Percentiles rank a stretch among this genome's conserved stretches.
phyloP scores from a whole-genome alignment of 2,797 vertebrate genomes.

The Melanotaenia pygmaea region DNA sequence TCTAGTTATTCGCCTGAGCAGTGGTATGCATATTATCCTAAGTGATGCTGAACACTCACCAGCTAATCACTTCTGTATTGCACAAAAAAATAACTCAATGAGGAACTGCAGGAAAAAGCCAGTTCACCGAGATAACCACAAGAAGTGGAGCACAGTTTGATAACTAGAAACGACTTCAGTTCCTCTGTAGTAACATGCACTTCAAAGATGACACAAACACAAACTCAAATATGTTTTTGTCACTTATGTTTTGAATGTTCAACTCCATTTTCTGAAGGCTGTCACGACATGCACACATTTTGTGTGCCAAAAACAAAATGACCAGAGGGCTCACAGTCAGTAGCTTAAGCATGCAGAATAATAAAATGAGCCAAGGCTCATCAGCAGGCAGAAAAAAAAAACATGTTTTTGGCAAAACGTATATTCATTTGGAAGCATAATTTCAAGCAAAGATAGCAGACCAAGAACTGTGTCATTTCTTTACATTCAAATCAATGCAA shows the following conservation, averaged over 20 bases:
- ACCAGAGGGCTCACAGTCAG: background rate
- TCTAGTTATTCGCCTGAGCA: background rate
- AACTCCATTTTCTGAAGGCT: background rate
- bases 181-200: background rate
- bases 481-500: constrained; percentile 20
- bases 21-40: background rate
- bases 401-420: background rate
- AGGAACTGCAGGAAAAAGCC: background rate
- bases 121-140: background rate
- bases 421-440: background rate
- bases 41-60: background rate
- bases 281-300: background rate
- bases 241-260: background rate
- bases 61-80: background rate
- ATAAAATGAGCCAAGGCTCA: background rate
- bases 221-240: background rate
- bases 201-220: background rate
- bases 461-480: background rate
- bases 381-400: background rate
- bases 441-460: background rate
- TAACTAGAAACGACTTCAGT: background rate
- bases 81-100: background rate
- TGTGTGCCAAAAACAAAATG: background rate
- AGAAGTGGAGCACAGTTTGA: background rate
- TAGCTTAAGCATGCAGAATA: background rate